These are phyloP conservation scores for Pitta sordida DNA, from an alignment of 2,113 vertebrate species.

Conservation along the genomic window DNA sequence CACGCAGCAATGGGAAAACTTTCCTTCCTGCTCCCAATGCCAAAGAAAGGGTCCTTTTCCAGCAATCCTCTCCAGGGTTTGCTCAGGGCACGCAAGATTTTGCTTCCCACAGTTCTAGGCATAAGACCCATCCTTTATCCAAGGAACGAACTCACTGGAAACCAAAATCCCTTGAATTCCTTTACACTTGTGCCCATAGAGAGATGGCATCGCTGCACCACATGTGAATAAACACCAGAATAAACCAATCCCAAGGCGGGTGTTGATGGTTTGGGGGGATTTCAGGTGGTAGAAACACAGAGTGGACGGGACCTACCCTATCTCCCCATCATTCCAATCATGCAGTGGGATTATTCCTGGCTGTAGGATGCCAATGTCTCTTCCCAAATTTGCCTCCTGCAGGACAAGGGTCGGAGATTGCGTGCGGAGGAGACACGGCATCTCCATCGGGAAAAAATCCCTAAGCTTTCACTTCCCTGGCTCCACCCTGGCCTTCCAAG, in stretches of 20 bases:
- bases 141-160: background rate
- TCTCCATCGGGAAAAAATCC: accelerated
- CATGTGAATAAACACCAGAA: background rate
- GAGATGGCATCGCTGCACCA: background rate
- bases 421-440: background rate
- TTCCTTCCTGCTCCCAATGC: background rate
- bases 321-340: background rate
- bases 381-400: accelerated
- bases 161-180: background rate
- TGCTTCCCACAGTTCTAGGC: background rate
- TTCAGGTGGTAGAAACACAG: background rate
- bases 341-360: background rate
- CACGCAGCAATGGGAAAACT: background rate
- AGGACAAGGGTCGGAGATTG: accelerated
- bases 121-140: background rate
- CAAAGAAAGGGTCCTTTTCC: background rate
- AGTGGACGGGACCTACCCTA: accelerated
- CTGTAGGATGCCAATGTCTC: accelerated
- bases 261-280: background rate
- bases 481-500: background rate
- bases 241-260: accelerated
- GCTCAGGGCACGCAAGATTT: background rate
- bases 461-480: accelerated
- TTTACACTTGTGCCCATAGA: accelerated
- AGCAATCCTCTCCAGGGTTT: background rate